A percentile compares a stretch with the other conserved stretches of the same genome.
phyloP scores from a whole-genome alignment of 2,888 invertebrate genomes.

The Brachyptera putata region DNA sequence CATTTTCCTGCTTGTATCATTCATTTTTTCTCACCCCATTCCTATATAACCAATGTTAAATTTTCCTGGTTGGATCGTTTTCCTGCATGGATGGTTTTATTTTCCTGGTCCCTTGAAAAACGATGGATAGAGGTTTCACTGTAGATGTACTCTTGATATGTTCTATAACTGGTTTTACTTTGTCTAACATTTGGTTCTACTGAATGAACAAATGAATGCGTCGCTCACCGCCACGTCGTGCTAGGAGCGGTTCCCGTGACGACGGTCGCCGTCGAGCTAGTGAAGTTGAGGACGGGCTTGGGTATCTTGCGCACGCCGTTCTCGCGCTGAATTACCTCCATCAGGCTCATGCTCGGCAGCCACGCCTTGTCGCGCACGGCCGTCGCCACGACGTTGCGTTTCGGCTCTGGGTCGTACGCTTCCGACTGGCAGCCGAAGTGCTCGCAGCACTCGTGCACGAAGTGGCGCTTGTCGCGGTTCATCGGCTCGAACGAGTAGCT shows the following conservation, averaged over 20 bases:
- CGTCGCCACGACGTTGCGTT: slow-evolving; percentile 91
- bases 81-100: no score
- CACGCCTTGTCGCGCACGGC: slow-evolving; percentile 81
- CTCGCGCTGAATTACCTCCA: slow-evolving; percentile 76
- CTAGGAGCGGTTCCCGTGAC: neutral
- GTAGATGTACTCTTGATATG: no score
- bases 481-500: slow-evolving; percentile 88
- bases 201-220: no score
- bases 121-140: no score
- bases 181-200: no score
- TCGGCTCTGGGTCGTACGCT: slow-evolving; percentile 93
- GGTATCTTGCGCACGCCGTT: slow-evolving; percentile 75
- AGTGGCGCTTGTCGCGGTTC: slow-evolving; percentile 87
- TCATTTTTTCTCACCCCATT: no score
- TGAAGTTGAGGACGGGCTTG: slow-evolving; percentile 46
- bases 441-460: slow-evolving; percentile 91
- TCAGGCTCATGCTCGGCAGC: slow-evolving; percentile 81
- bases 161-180: no score
- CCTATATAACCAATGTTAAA: no score
- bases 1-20: no score
- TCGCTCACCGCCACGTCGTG: slow-evolving; percentile 15
- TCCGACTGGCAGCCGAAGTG: slow-evolving; percentile 92
- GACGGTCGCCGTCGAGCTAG: neutral
- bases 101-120: no score
- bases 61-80: no score